These are phyloP conservation scores for Cephus sareptanus DNA, from an alignment of 2,888 invertebrate genomes.

Conservation along the genomic window DNA sequence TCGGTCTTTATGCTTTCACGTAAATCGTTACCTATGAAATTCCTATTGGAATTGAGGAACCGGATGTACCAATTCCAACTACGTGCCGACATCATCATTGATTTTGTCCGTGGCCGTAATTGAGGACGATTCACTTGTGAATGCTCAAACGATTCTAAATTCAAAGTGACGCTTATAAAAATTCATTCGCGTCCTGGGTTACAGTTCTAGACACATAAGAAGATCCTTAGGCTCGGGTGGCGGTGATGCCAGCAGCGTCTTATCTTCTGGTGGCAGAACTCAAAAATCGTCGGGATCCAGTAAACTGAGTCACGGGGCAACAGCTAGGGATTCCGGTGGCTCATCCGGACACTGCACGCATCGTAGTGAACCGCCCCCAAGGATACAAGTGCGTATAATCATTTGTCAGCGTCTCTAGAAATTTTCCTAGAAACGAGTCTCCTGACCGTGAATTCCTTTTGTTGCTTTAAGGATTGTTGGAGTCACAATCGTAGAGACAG, in stretches of 20 bases:
- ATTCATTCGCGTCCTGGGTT: not conserved
- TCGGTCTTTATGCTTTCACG: too few species aligned
- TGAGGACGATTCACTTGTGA: too few species aligned
- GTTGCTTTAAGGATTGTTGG: slow-evolving; percentile 57
- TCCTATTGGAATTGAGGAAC: too few species aligned
- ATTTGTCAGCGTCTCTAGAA: not conserved
- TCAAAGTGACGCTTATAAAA: not conserved
- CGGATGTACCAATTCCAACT: too few species aligned
- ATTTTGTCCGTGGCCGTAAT: not conserved
- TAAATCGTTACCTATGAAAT: too few species aligned
- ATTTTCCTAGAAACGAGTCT: not conserved
- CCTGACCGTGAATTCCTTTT: not conserved
- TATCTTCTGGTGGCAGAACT: slow-evolving; percentile 69
- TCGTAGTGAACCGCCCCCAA: slow-evolving; percentile 77
- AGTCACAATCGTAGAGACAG: slow-evolving; percentile 74
- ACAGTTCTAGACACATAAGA: slow-evolving; percentile 59
- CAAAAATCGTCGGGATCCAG: slow-evolving; percentile 66
- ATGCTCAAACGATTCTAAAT: not conserved
- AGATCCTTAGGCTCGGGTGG: slow-evolving; percentile 60
- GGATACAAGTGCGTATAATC: slow-evolving; percentile 52
- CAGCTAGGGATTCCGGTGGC: slow-evolving; percentile 79
- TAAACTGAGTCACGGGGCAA: slow-evolving; percentile 63
- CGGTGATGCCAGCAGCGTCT: slow-evolving; percentile 61
- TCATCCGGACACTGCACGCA: slow-evolving; percentile 87
- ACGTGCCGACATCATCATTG: not conserved